Conservation (phyloP, 2,797 vertebrate genomes). For the Lutjanus campechanus region DNA sequence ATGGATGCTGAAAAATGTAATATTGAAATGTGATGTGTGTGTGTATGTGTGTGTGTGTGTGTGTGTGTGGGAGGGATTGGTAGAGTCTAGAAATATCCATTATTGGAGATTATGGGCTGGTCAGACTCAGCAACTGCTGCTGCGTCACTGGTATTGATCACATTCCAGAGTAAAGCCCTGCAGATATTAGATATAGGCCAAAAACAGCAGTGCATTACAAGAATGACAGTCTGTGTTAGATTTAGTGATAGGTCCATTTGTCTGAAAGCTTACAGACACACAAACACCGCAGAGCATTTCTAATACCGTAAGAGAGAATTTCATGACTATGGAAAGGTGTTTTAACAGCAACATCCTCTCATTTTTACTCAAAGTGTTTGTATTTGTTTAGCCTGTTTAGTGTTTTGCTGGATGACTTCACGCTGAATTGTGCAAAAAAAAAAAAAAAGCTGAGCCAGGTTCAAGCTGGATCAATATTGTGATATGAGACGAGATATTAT, state of each 20-base stretch:
- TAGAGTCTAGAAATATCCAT: conserved; percentile 2
- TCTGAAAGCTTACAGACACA: conserved; percentile 19
- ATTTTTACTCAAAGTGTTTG: not conserved
- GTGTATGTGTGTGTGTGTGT: no score
- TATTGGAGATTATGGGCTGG: conserved; percentile 15
- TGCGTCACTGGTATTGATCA: conserved; percentile 43
- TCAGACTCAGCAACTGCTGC: conserved; percentile 26
- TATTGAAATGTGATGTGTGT: conserved; percentile 11
- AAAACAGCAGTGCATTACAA: conserved; percentile 13
- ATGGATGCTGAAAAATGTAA: conserved; percentile 24
- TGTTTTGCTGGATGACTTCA: conserved; percentile 22
- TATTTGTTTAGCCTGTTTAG: conserved; percentile 20
- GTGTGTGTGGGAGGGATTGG: conserved; percentile 6
- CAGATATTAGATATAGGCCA: conserved; percentile 3
- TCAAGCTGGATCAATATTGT: no score
- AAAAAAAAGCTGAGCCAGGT: conserved; percentile 24
- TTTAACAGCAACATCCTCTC: not conserved
- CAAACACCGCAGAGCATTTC: not conserved
- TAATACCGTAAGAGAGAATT: conserved; percentile 3
- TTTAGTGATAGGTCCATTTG: conserved; percentile 1
- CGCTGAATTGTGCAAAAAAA: not conserved
- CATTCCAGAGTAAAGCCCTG: conserved; percentile 4
- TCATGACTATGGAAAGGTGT: not conserved
- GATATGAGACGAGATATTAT: no score
- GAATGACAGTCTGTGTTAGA: not conserved